phyloP scores from a whole-genome alignment of 2,113 vertebrate species.

The Odobenus rosmarus region DNA sequence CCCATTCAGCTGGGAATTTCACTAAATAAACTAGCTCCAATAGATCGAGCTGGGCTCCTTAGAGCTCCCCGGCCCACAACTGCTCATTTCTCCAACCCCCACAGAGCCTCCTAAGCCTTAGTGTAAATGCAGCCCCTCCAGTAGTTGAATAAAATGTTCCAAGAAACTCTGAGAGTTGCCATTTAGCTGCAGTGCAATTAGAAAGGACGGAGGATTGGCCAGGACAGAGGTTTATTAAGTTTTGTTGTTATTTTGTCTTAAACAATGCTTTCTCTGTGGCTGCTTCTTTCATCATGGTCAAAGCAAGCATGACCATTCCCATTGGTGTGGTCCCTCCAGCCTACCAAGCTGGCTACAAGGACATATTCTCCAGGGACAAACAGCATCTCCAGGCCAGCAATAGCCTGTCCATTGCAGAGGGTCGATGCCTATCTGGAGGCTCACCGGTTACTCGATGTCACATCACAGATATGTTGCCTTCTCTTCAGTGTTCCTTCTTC shows the following conservation, averaged over 20 bases:
- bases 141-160: slow-evolving; percentile 66
- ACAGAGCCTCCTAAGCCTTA: not conserved
- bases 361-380: slow-evolving; percentile 51
- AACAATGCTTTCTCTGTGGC: slow-evolving; percentile 35
- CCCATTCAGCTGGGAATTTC: slow-evolving; percentile 37
- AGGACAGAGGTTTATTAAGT: slow-evolving; percentile 49
- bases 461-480: slow-evolving; percentile 37
- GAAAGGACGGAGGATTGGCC: not conserved
- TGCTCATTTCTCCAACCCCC: slow-evolving; percentile 49
- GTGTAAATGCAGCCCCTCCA: slow-evolving; percentile 41
- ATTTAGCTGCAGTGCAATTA: slow-evolving; percentile 36
- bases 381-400: not conserved
- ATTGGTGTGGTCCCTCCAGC: slow-evolving; percentile 74
- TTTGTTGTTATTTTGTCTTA: slow-evolving; percentile 40
- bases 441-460: not conserved
- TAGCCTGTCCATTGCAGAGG: not conserved
- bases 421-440: not conserved
- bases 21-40: not conserved
- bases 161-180: slow-evolving; percentile 26
- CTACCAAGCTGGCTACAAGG: slow-evolving; percentile 69
- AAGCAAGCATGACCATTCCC: slow-evolving; percentile 80
- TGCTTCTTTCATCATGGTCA: slow-evolving; percentile 74
- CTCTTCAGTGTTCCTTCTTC: slow-evolving; percentile 54
- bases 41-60: not conserved
- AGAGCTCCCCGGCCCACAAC: not conserved